Percentiles rank a stretch among this genome's conserved stretches.
Conservation (phyloP, 1,140 invertebrate genomes). For the Pseudomyrmex gracilis region DNA sequence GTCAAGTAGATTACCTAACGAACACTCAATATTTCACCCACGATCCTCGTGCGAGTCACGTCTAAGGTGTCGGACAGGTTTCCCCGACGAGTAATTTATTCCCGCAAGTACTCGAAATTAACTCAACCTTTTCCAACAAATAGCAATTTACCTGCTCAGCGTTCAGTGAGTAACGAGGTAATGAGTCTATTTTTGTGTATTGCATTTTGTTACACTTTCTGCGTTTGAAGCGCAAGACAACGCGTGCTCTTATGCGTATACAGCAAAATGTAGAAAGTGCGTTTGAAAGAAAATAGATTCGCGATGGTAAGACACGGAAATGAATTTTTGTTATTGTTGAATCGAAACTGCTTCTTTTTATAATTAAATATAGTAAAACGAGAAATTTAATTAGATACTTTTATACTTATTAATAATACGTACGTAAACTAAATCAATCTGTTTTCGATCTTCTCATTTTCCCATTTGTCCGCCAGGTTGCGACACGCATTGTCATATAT, state of each 20-base stretch:
- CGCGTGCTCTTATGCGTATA: neutral
- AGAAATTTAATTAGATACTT: neutral
- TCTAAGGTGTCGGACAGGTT: neutral
- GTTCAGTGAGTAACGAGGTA: slow-evolving; percentile 37
- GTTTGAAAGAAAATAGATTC: neutral
- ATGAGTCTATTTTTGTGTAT: slow-evolving; percentile 34
- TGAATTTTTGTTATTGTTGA: slow-evolving; percentile 1
- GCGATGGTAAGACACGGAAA: neutral
- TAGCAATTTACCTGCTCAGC: slow-evolving; percentile 26
- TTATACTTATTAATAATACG: neutral
- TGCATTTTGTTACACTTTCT: slow-evolving; percentile 58
- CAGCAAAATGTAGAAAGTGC: slow-evolving; percentile 51
- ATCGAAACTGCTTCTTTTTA: neutral
- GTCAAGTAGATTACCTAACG: slow-evolving; percentile 42
- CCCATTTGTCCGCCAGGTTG: slow-evolving; percentile 21
- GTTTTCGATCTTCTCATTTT: slow-evolving; percentile 35
- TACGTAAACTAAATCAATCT: no score
- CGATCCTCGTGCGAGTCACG: neutral
- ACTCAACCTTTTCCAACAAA: slow-evolving; percentile 16
- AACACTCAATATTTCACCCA: slow-evolving; percentile 30
- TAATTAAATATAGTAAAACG: neutral
- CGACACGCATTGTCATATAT: slow-evolving; percentile 33
- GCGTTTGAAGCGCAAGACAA: slow-evolving; percentile 15
- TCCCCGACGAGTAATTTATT: neutral
- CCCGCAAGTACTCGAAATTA: neutral